These are phyloP conservation scores for Caenorhabditis sulstoni DNA, from an alignment of 2,888 invertebrate species.

Conservation along the genomic window DNA sequence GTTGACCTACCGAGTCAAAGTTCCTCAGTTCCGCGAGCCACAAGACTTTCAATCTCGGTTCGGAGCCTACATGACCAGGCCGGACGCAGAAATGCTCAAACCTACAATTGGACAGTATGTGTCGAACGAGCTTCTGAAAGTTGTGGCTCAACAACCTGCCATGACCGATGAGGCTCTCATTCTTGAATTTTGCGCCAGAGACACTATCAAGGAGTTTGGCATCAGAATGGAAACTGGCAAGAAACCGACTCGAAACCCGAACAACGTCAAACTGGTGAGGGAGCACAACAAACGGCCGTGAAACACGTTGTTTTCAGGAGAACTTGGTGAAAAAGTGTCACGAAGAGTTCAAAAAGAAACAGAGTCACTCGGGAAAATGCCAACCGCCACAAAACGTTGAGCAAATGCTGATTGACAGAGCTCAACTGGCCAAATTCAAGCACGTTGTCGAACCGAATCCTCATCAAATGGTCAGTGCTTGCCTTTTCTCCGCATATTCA, in stretches of 20 bases:
- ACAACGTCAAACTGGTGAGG: slow-evolving; percentile 25
- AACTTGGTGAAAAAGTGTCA: slow-evolving; percentile 26
- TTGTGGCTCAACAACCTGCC: background rate
- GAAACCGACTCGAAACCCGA: background rate
- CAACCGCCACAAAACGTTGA: slow-evolving; percentile 13
- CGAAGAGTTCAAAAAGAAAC: background rate
- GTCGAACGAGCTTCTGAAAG: slow-evolving; percentile 8
- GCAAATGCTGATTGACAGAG: slow-evolving; percentile 8
- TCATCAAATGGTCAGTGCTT: slow-evolving; percentile 25
- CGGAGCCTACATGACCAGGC: background rate
- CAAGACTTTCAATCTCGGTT: background rate
- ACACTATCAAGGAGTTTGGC: slow-evolving; percentile 10
- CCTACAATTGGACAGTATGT: slow-evolving; percentile 11
- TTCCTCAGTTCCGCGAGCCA: background rate
- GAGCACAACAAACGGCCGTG: too few species aligned
- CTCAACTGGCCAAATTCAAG: slow-evolving; percentile 11
- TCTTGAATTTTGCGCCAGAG: slow-evolving; percentile 10
- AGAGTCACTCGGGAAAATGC: background rate
- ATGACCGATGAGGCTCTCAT: slow-evolving; percentile 14
- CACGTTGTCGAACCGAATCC: slow-evolving; percentile 8
- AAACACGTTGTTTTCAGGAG: slow-evolving; percentile 38
- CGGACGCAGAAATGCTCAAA: slow-evolving; percentile 2
- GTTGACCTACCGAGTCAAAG: background rate
- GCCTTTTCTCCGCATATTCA: background rate
- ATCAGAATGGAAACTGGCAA: slow-evolving; percentile 3